These are phyloP conservation scores for Macaria notata DNA, from an alignment of 2,888 invertebrate genomes.

Conservation along the genomic window DNA sequence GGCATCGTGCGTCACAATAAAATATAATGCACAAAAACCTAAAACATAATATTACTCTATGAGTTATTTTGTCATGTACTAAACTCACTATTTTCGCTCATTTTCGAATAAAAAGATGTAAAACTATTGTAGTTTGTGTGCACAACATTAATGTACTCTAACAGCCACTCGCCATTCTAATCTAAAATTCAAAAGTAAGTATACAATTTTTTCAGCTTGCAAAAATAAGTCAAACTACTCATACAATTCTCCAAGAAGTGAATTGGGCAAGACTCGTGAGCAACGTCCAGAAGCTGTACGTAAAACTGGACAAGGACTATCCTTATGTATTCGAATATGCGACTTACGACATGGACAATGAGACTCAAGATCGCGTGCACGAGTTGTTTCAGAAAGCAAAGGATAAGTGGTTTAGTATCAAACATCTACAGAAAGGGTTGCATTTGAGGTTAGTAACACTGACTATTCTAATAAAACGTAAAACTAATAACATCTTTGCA, in stretches of 20 bases:
- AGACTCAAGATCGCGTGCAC: slow-evolving; percentile 34
- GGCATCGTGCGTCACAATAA: too few relatives aligned
- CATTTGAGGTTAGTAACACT: slow-evolving; percentile 53
- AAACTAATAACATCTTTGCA: too few relatives aligned
- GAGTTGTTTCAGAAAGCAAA: slow-evolving; percentile 45
- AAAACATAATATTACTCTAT: too few relatives aligned
- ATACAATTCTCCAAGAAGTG: slow-evolving; percentile 43
- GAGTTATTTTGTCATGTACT: too few relatives aligned
- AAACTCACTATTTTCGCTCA: too few relatives aligned
- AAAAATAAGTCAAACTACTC: slow-evolving; percentile 43
- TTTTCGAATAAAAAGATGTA: too few relatives aligned
- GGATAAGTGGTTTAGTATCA: slow-evolving; percentile 59
- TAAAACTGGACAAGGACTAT: slow-evolving; percentile 56
- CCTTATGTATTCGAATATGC: slow-evolving; percentile 65
- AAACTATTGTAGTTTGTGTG: too few relatives aligned
- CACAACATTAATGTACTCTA: not conserved
- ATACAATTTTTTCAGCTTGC: slow-evolving; percentile 13
- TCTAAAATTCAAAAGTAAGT: not conserved
- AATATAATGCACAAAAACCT: too few relatives aligned
- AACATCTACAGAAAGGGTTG: slow-evolving; percentile 50
- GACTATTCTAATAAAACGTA: too few relatives aligned
- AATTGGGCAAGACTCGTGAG: slow-evolving; percentile 65
- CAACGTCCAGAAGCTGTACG: slow-evolving; percentile 56
- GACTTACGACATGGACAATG: slow-evolving; percentile 55
- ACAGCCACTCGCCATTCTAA: not conserved